Conservation (phyloP, 2,113 vertebrate genomes). For the Acrocephalus kingi region DNA sequence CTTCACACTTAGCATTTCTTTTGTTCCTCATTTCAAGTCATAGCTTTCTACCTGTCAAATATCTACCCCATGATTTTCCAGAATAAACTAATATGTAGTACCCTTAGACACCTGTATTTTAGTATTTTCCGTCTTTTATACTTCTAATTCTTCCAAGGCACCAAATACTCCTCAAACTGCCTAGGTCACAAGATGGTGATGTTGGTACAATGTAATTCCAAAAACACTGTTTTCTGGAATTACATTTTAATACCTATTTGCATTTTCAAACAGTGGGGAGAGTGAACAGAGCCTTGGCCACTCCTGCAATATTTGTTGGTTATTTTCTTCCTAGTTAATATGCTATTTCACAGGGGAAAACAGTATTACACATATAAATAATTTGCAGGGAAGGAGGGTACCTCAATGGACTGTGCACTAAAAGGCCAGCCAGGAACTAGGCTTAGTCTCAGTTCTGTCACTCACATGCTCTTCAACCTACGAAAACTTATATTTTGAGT, state of each 20-base stretch:
- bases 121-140: neutral
- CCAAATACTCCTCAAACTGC: neutral
- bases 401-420: accelerated
- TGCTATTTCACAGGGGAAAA: neutral
- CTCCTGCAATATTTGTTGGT: neutral
- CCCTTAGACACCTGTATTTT: neutral
- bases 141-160: neutral
- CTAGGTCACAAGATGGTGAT: neutral
- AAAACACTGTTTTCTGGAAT: neutral
- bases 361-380: neutral
- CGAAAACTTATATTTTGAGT: neutral
- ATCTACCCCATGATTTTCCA: neutral
- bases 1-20: neutral
- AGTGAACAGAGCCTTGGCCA: neutral
- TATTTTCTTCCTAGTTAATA: neutral
- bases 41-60: neutral
- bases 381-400: neutral
- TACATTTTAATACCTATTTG: neutral
- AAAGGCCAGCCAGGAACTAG: neutral
- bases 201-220: neutral
- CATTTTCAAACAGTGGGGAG: neutral
- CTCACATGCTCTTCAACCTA: neutral
- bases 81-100: neutral
- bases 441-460: neutral
- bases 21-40: neutral